These are phyloP conservation scores for Rostratula benghalensis DNA, from an alignment of 2,113 vertebrate species.

Conservation along the genomic window DNA sequence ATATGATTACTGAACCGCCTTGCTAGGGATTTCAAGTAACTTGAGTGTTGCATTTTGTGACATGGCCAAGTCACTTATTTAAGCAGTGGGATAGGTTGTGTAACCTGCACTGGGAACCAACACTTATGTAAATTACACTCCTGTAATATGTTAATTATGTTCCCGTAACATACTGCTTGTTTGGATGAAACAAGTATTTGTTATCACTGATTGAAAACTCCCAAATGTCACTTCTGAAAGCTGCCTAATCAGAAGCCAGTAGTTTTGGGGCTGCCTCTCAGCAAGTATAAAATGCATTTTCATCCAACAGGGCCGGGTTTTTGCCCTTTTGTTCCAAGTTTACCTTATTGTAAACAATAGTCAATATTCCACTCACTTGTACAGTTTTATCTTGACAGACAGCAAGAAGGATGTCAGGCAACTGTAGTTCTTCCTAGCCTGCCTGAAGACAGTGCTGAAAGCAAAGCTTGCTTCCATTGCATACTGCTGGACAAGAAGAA, in stretches of 20 bases:
- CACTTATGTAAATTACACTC: too few relatives aligned
- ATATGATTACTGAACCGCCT: background rate
- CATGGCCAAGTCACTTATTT: background rate
- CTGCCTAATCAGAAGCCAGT: background rate
- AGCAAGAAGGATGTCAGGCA: background rate
- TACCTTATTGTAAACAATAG: background rate
- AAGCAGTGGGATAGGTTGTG: background rate
- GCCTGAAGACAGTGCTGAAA: background rate
- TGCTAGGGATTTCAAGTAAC: background rate
- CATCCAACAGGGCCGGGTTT: accelerated
- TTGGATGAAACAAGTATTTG: background rate
- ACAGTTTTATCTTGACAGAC: background rate
- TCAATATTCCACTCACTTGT: background rate
- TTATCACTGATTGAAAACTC: background rate
- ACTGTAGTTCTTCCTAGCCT: background rate
- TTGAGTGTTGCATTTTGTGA: background rate
- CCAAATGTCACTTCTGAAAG: background rate
- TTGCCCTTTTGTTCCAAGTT: background rate
- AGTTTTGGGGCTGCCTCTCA: background rate
- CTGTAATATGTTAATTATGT: background rate
- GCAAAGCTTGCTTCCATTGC: background rate
- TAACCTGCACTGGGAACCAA: background rate
- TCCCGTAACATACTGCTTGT: background rate
- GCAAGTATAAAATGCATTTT: background rate
- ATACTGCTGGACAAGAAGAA: background rate